Base-by-base conservation (phyloP, 2,888 invertebrate genomes). In the Cerceris ruficornis region DNA sequence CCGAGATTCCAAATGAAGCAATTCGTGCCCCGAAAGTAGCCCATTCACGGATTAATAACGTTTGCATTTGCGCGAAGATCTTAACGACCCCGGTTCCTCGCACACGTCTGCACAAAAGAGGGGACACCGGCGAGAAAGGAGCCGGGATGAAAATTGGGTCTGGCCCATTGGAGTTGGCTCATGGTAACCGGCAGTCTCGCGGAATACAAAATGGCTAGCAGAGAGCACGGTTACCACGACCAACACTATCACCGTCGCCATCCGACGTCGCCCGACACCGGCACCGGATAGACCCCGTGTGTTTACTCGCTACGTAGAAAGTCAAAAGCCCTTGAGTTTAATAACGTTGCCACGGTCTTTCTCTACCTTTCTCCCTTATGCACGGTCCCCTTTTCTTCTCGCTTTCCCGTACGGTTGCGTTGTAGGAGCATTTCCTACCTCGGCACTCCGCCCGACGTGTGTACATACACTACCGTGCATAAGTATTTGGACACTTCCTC, bases 251-350 rank as follows among this genome's bases (percentile, higher is more conserved):
- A 43, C 14, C 17, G 52, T 52, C 60, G 46, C n/a, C 4, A 28
- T 28, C 28, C 49, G 58, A 62, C 57, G 58, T 72, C 17, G 50
- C 59, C 28, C 58, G 55, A 60, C 49, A 58, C 55, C 41, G 17
- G 59, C 46, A 39, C 41, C 60, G 49, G 75, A 58, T 79, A 59
- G 55, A 70, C 9, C 58, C 61, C 57, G 65, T 72, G 84, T 86
- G 87, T 88, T 89, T 86, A 88, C 86, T 82, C 87, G 85, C 84
- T 67, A 71, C 73, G 75, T 83, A 82, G 80, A 84, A 87, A 90
- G 85, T 87, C 83, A 87, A 88, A 87, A 87, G 86, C 88, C 80
- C 89, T 88, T 75, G 86, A 88, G 87, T 88, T 90, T 90, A 90
- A 90, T 90, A 90, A 90, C 85, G 85, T 83, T 82, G 78, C 60